These are phyloP conservation scores for Liolophura sinensis DNA, from an alignment of 1,140 invertebrate genomes.

Conservation along the genomic window DNA sequence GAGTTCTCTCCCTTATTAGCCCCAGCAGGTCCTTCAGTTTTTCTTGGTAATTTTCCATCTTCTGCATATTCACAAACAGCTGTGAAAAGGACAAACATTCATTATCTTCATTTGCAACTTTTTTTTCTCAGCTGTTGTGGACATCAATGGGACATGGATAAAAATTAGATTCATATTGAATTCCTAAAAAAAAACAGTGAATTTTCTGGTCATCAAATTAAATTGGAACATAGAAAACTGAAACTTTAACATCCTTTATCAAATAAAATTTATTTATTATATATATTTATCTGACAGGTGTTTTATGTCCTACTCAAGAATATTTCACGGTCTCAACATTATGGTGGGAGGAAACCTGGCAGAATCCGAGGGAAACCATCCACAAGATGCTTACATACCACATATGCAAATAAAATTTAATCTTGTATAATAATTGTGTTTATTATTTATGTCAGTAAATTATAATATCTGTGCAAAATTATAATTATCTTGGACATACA, in stretches of 20 bases:
- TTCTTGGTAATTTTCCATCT: constrained; percentile 23
- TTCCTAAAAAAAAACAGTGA: too few relatives aligned
- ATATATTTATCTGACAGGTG: too few relatives aligned
- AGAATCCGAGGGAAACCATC: not conserved
- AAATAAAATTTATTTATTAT: too few relatives aligned
- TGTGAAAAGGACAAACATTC: constrained; percentile 1
- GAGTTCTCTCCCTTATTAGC: constrained; percentile 27
- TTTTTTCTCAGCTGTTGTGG: too few relatives aligned
- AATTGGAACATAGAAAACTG: too few relatives aligned
- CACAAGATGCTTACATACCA: not conserved
- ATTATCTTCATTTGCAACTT: not conserved
- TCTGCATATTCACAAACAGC: constrained; percentile 27
- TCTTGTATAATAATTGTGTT: not conserved
- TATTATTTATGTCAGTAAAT: not conserved
- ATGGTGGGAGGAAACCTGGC: too few relatives aligned
- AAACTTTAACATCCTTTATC: too few relatives aligned
- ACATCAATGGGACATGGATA: too few relatives aligned
- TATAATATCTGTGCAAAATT: not conserved
- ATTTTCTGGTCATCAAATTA: too few relatives aligned
- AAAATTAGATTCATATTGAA: too few relatives aligned
- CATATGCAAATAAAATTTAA: not conserved
- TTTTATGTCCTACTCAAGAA: not conserved
- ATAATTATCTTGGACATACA: constrained; percentile 20
- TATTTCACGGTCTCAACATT: too few relatives aligned
- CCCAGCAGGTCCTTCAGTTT: constrained; percentile 43